Evolutionary conservation across 1,140 invertebrate species (phyloP).

Genomic region (Cepaea nemoralis): DNA sequence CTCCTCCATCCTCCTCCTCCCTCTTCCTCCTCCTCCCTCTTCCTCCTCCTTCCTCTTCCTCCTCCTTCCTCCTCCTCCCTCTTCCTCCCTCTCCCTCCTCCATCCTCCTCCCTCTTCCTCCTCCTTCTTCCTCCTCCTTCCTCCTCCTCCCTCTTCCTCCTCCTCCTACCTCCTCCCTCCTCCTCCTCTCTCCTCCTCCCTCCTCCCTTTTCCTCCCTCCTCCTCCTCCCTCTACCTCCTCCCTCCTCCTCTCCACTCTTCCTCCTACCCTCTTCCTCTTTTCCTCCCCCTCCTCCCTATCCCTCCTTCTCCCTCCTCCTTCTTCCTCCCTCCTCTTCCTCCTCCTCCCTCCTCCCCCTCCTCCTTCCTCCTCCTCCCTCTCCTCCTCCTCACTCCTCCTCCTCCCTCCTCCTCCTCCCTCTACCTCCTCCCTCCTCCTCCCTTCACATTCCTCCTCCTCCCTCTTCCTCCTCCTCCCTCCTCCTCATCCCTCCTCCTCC

Average conservation of each 20-base stretch:
- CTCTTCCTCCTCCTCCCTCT: conserved; percentile 9
- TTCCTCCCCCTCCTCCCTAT: too few relatives aligned
- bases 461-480: conserved; percentile 4
- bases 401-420: too few relatives aligned
- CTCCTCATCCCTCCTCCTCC: too few relatives aligned
- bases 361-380: background rate
- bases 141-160: conserved; percentile 8
- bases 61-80: conserved; percentile 9
- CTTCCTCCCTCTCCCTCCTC: conserved; percentile 9
- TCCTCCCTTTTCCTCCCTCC: background rate
- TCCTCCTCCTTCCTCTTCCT: conserved; percentile 9
- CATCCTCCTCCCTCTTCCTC: too few relatives aligned
- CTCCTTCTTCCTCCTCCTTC: conserved; percentile 9
- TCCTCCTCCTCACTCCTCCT: too few relatives aligned
- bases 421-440: too few relatives aligned
- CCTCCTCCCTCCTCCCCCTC: too few relatives aligned
- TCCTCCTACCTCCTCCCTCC: too few relatives aligned
- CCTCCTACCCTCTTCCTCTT: too few relatives aligned
- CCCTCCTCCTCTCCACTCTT: background rate
- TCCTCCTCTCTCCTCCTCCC: background rate
- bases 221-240: background rate
- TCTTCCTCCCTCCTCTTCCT: too few relatives aligned
- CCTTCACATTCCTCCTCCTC: too few relatives aligned
- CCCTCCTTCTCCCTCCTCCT: conserved; percentile 9
- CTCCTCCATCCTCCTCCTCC: too few relatives aligned